A percentile compares a stretch with the other conserved stretches of the same genome.
These are phyloP conservation scores for Isoperla grammatica DNA, from an alignment of 2,888 invertebrate species.

Conservation along the genomic window DNA sequence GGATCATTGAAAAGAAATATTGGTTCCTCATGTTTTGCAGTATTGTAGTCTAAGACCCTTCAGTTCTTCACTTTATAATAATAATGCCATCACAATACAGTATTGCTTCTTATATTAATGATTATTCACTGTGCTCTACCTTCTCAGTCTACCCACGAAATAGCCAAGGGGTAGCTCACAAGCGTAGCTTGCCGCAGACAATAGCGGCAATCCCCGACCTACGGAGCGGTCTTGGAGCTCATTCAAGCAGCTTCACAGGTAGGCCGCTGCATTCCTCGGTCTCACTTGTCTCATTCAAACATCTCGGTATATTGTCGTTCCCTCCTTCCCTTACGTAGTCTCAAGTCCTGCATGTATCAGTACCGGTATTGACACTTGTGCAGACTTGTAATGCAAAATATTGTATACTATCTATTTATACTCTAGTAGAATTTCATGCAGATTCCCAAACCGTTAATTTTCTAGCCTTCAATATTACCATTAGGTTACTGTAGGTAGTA, in stretches of 20 bases:
- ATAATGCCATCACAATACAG: conserved; percentile 23
- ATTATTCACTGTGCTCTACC: conserved; percentile 23
- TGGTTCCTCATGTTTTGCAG: not conserved
- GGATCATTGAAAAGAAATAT: too few relatives aligned
- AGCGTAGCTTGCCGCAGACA: conserved; percentile 77
- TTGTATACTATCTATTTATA: too few relatives aligned
- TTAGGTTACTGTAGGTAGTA: too few relatives aligned
- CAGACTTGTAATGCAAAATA: too few relatives aligned
- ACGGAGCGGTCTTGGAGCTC: conserved; percentile 53
- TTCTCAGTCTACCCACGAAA: conserved; percentile 49
- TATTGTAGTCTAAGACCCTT: not conserved
- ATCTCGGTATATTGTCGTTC: not conserved
- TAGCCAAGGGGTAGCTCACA: conserved; percentile 81
- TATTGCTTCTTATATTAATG: conserved; percentile 25
- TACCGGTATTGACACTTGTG: too few relatives aligned
- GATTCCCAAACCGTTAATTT: too few relatives aligned
- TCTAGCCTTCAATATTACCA: too few relatives aligned
- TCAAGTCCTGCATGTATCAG: too few relatives aligned
- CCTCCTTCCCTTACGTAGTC: too few relatives aligned
- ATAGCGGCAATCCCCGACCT: conserved; percentile 83
- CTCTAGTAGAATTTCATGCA: too few relatives aligned
- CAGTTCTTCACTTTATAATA: not conserved
- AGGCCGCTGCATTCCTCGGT: conserved; percentile 26
- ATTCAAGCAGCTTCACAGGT: conserved; percentile 49
- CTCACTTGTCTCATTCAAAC: not conserved